These are phyloP conservation scores for Gobiocypris rarus DNA, from an alignment of 2,113 vertebrate genomes.

Conservation along the genomic window DNA sequence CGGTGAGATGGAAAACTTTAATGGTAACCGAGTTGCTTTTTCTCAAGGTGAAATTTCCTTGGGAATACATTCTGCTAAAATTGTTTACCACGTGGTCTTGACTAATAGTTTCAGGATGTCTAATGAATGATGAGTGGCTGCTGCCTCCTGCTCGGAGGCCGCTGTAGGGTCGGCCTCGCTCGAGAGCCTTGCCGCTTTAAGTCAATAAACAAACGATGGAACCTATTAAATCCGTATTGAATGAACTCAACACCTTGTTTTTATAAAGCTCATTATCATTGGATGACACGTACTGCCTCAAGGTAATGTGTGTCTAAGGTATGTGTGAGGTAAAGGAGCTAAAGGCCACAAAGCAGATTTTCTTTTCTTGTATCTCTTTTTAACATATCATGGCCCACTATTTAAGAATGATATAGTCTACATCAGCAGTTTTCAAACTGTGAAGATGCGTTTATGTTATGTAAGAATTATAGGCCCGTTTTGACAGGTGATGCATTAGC, in stretches of 20 bases:
- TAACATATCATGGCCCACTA: not conserved
- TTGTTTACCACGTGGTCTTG: conserved; percentile 50
- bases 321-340: conserved; percentile 1
- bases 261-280: conserved; percentile 46
- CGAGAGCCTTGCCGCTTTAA: conserved; percentile 34
- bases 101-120: conserved; percentile 61
- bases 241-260: conserved; percentile 51
- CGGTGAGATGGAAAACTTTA: conserved; percentile 16
- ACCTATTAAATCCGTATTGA: conserved; percentile 43
- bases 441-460: not conserved
- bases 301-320: not conserved
- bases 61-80: conserved; percentile 49
- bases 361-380: not conserved
- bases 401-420: not conserved
- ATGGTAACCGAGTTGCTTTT: conserved; percentile 30
- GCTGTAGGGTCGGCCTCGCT: conserved; percentile 27
- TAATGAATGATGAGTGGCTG: conserved; percentile 55
- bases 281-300: not conserved
- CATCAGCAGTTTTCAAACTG: not conserved
- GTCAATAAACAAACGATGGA: conserved; percentile 58
- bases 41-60: conserved; percentile 43
- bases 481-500: no score
- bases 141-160: conserved; percentile 40
- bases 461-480: not conserved
- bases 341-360: not conserved